Base-by-base conservation (phyloP, 2,797 vertebrate genomes). In the Lacerta viridis region DNA sequence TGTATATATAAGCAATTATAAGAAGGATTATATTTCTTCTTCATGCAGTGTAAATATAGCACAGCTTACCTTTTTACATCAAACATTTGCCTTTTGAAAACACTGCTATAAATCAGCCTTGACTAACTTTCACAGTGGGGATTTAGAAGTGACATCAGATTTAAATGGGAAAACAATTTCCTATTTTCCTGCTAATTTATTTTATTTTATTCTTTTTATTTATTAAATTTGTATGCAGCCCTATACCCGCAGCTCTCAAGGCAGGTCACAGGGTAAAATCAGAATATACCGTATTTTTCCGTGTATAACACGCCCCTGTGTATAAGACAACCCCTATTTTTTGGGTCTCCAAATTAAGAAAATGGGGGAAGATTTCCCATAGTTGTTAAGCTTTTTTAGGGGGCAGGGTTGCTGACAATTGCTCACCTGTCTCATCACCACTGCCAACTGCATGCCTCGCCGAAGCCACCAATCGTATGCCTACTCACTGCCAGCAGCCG, bases 401-500 rank as follows among this genome's bases (percentile, higher is more conserved):
- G 43, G 43, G 43, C 7, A 33, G 43, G 43, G 9, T 46, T 46
- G 43, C 43, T 8, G 1, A 46, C 8, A 46, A 46, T 46, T 9
- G 8, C 43, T 46, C 43, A 46, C 43, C 43, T 1, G 2, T 8
- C 7, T 46, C 43, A 46, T 9, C 39, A 0, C 39, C 39, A 41
- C 3, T 41, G 39, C 39, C 39, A 41, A 41, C 1, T 4, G 5
- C 39, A 41, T 3, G 4, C 43, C 43, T 46, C 8, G 10, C 46
- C 46, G 11, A 50, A 50, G 46, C 46, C 46, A 50, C 46, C 72
- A 61, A 64, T 50, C 50, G 13, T 50, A 50, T 50, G 11, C 50
- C 0, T 3, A 4, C 50, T 50, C 3, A 1, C 50, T 3, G 0
- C 11, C 13, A 50, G 50, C 50, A 15, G 11, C 50, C 13, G 2